These are phyloP conservation scores for Apamea anceps DNA, from an alignment of 2,888 invertebrate species.

Conservation along the genomic window DNA sequence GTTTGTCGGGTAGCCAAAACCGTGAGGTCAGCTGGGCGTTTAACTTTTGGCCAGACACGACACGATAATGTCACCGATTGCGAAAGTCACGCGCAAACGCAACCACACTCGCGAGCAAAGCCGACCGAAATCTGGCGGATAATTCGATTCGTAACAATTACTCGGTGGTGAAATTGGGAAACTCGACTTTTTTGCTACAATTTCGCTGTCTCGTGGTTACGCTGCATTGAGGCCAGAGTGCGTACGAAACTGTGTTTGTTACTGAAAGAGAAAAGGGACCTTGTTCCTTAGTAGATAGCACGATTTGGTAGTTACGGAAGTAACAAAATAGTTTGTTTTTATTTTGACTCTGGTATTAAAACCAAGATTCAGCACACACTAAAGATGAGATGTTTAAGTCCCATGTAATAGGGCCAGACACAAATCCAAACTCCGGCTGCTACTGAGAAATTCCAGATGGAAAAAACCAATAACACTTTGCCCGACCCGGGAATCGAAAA, in stretches of 20 bases:
- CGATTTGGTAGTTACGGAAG: conserved; percentile 20
- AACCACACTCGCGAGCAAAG: conserved; percentile 82
- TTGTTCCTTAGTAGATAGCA: conserved; percentile 14
- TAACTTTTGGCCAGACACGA: conserved; percentile 86
- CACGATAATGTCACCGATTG: conserved; percentile 85
- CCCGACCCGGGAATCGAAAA: not conserved
- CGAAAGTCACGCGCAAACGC: conserved; percentile 85
- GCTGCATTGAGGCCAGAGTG: conserved; percentile 76
- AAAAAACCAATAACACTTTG: not conserved
- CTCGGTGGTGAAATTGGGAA: conserved; percentile 75
- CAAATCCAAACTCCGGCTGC: not conserved
- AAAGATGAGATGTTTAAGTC: not conserved
- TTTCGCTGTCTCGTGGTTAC: conserved; percentile 69
- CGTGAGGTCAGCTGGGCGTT: conserved; percentile 83
- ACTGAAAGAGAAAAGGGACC: conserved; percentile 50
- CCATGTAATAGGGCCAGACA: not conserved
- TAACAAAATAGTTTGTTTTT: not conserved
- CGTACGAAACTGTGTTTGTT: conserved; percentile 65
- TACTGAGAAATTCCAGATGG: not conserved
- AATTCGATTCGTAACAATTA: conserved; percentile 78
- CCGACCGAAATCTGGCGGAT: conserved; percentile 78
- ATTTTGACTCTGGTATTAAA: not conserved
- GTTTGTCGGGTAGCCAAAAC: conserved; percentile 68
- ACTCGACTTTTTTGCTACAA: conserved; percentile 74
- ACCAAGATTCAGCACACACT: not conserved